These are phyloP conservation scores for Drosophila chauvacae DNA, from an alignment of 1,140 invertebrate species.

Conservation along the genomic window DNA sequence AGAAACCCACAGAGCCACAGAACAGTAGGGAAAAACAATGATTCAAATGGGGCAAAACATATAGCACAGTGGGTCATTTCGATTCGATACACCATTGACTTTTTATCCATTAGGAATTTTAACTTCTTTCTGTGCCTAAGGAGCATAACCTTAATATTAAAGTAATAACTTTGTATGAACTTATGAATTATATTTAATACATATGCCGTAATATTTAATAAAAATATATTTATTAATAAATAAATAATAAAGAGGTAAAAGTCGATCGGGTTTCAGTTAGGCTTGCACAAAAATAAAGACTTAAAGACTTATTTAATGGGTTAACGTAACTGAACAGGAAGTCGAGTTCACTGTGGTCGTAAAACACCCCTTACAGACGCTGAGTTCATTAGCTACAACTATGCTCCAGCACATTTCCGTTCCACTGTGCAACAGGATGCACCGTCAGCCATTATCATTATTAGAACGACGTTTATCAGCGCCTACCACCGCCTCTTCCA, in stretches of 20 bases:
- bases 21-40: constrained; percentile 19
- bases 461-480: constrained; percentile 67
- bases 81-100: too few species aligned
- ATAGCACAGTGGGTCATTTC: constrained; percentile 17
- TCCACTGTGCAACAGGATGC: constrained; percentile 61
- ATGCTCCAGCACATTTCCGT: constrained; percentile 23
- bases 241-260: background rate
- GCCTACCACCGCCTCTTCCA: constrained; percentile 1
- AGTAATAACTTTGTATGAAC: background rate
- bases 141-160: background rate
- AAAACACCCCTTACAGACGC: constrained; percentile 1
- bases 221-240: too few species aligned
- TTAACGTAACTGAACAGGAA: constrained; percentile 2
- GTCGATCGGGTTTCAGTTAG: background rate
- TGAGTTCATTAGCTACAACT: constrained; percentile 38
- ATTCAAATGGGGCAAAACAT: constrained; percentile 12
- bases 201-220: too few species aligned
- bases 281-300: background rate
- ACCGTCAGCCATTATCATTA: constrained; percentile 74
- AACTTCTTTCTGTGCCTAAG: background rate
- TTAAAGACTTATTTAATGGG: background rate
- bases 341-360: constrained; percentile 3
- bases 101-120: background rate
- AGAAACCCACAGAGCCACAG: background rate
- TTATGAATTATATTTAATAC: too few species aligned